A percentile compares a stretch with the other conserved stretches of the same genome.
These are phyloP conservation scores for Aromia moschata DNA, from an alignment of 2,888 invertebrate genomes.

Conservation along the genomic window DNA sequence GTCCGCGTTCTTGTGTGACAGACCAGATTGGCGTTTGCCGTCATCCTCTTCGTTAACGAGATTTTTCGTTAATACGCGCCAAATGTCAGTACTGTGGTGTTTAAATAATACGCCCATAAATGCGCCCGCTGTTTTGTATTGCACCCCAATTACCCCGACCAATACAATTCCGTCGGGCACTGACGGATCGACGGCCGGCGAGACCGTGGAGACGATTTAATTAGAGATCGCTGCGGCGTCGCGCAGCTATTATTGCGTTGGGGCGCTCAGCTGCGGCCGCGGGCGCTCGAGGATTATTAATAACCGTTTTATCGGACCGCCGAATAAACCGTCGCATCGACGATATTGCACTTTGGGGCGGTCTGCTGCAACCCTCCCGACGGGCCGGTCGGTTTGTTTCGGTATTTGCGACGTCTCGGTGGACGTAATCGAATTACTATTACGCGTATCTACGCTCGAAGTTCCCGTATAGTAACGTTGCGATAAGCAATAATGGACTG, in stretches of 20 bases:
- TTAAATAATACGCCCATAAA: no score
- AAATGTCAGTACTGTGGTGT: no score
- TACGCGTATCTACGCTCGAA: no score
- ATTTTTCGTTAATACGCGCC: no score
- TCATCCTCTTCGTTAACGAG: no score
- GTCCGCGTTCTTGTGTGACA: no score
- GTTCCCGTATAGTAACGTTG: no score
- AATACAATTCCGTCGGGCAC: neutral
- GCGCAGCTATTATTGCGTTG: neutral
- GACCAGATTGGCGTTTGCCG: no score
- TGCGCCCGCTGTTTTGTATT: conserved; percentile 5
- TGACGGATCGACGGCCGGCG: neutral
- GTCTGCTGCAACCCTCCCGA: neutral
- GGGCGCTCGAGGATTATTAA: conserved; percentile 13
- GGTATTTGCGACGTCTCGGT: conserved; percentile 1
- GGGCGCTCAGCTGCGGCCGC: neutral
- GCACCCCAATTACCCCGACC: conserved; percentile 6
- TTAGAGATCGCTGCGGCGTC: conserved; percentile 8
- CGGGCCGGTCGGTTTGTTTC: neutral
- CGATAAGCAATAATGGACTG: no score
- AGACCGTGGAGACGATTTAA: conserved; percentile 12
- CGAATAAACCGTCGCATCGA: conserved; percentile 1
- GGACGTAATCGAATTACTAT: conserved; percentile 10
- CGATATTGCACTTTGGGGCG: conserved; percentile 7
- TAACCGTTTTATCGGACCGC: conserved; percentile 14